Base-by-base conservation (phyloP, 2,888 invertebrate species). In the Alitta virens region DNA sequence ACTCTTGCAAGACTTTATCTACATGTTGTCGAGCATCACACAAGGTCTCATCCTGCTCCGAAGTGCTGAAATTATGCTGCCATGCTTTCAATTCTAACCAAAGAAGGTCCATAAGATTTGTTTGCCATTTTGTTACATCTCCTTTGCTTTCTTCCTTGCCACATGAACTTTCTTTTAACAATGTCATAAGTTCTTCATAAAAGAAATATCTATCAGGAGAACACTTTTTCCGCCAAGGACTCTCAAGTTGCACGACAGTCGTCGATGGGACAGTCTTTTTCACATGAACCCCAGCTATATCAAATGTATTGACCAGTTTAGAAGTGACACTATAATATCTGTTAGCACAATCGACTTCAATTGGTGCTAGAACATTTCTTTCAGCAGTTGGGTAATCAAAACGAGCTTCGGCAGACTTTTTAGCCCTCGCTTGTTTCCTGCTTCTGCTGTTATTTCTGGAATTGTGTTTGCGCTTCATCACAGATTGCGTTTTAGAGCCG, bases 41-140 rank as follows among this genome's bases (percentile, higher is more conserved):
- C 21, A 94, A 84, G 18, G 87, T 89, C 62, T 87, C 86, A 79
- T 93, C 92, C 82, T 92, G 91, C 73, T 90, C 90, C 57, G 88
- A 86, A 21, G 89, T 86, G 0, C 87, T 87, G 53, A 91, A 46
- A 21, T 69, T 68, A 63, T 68, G 68, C 46, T 21, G 38, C 85
- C 88, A 89, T 0, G 94, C 94, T 82, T 91, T 91, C 66, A 95
- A 84, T 84, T 94, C 94, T 71, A 94, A 82, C 94, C 94, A 95
- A 72, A 94, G 90, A 71, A 92, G 85, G 83, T 94, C 94, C 82
- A 92, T 92, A 56, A 92, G 83, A 84, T 92, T 91, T 71, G 90
- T 92, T 82, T 92, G 92, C 91, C 91, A 94, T 50, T 90, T 85
- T 65, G 90, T 88, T 78, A 94, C 93, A 33, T 63, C 71, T 67